Evolutionary conservation across 2,888 invertebrate species (phyloP), one percentile per base, ranked within the genome.

Genomic region (Ernsta delagoae): DNA sequence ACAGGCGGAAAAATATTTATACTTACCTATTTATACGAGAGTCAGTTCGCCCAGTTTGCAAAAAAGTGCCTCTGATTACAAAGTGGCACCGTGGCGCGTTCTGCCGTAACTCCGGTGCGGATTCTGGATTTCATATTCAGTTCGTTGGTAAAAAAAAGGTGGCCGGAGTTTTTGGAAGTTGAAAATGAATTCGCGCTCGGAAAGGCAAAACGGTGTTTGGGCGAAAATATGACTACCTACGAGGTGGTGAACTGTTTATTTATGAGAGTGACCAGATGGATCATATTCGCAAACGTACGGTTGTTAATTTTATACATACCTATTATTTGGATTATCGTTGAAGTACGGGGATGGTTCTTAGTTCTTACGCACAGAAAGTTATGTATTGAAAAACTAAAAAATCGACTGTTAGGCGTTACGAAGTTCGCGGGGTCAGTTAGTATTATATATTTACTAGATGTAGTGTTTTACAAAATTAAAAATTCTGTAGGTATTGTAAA

Each of bases 91-190:
- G 53, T 65, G 59, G 70, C 68, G 63, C 68, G 63, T 61, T 53
- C 61, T 34, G 53, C 43, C 48, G 68, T 57, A 70, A 70, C 69
- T 70, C 64, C 64, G 8, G 63, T 45, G 53, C 79, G 76, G 73
- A 83, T 84, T 34, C 59, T 78, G 76, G 73, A 83, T 84, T 87
- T 85, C 83, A 85, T 85, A 86, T 87, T 87, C 87, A 83, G 85
- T 84, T 78, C 74, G 77, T 65, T 56, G 63, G 59, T 71, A 84
- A 85, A 41, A n/a, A 85, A 86, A 84, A 79, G 75, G 76, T 71
- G 76, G 72, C 67, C 78, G 59, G 72, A 70, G 82, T 82, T 85
- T 85, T 85, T 77, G 78, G 77, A 80, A 86, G 83, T 87, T 83
- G 81, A 82, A 82, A 86, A 87, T 86, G 85, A 87, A 87, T 86